Evolutionary conservation across 2,113 vertebrate genomes (phyloP).

Genomic region (Pelobates fuscus): DNA sequence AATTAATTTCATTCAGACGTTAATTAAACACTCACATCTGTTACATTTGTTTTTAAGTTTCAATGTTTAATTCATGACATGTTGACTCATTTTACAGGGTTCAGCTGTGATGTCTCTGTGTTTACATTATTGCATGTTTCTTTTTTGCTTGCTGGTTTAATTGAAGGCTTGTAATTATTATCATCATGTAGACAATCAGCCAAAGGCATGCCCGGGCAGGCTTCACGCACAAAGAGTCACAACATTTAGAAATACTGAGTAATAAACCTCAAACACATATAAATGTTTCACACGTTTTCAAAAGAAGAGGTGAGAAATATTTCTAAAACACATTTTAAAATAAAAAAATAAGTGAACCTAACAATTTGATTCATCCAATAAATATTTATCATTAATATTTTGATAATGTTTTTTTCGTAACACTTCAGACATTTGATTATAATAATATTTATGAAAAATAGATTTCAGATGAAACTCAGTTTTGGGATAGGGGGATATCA

Average conservation of each 20-base stretch:
- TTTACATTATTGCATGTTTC: conserved; percentile 9
- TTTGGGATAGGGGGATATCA: no score
- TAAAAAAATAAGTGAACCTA: no score
- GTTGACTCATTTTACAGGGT: conserved; percentile 12
- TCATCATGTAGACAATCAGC: conserved; percentile 30
- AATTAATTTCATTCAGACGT: conserved; percentile 41
- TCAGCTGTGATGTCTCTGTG: conserved; percentile 26
- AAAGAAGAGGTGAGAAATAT: background rate
- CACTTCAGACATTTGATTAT: no score
- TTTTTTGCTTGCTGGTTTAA: conserved; percentile 21
- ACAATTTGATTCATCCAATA: no score
- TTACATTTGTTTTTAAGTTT: conserved; percentile 41
- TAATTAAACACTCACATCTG: conserved; percentile 49
- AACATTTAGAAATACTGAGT: background rate
- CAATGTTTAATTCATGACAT: conserved; percentile 39
- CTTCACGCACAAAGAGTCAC: background rate
- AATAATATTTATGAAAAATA: no score
- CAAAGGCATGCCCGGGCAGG: conserved; percentile 15
- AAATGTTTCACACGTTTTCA: background rate
- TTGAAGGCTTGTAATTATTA: conserved; percentile 41
- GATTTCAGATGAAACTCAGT: no score
- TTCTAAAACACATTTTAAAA: no score
- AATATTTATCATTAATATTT: no score
- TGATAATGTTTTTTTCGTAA: no score
- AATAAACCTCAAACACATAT: background rate